These are phyloP conservation scores for Psix sp. DNA, from an alignment of 1,140 invertebrate species.

Conservation along the genomic window DNA sequence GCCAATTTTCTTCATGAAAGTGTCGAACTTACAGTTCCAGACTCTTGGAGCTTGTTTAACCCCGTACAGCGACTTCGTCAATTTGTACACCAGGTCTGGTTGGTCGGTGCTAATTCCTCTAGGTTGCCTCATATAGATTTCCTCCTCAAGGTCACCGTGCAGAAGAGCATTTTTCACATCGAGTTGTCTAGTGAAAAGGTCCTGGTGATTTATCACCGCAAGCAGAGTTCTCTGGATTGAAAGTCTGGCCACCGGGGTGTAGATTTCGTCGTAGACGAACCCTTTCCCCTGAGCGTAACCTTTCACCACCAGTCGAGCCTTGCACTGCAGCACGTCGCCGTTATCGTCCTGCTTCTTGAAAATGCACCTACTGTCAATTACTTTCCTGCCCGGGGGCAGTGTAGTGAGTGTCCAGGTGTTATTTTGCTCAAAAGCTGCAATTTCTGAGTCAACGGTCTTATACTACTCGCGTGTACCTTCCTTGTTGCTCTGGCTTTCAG, in stretches of 20 bases:
- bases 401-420: too few species aligned
- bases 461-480: too few species aligned
- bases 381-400: too few species aligned
- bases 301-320: conserved; percentile 60
- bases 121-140: too few species aligned
- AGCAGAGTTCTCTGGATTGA: conserved; percentile 57
- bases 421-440: too few species aligned
- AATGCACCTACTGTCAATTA: conserved; percentile 62
- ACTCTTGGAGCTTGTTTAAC: too few species aligned
- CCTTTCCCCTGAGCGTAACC: conserved; percentile 57
- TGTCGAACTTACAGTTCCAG: conserved; percentile 20
- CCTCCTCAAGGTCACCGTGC: conserved; percentile 17
- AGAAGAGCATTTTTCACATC: conserved; percentile 28
- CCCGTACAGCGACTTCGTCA: too few species aligned
- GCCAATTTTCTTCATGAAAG: not conserved
- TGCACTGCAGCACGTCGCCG: conserved; percentile 42
- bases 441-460: too few species aligned
- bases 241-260: conserved; percentile 41
- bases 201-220: conserved; percentile 59
- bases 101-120: too few species aligned
- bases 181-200: conserved; percentile 60
- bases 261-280: conserved; percentile 62
- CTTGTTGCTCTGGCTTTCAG: too few species aligned
- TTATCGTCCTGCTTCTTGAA: conserved; percentile 56
- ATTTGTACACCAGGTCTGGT: too few species aligned